Evolutionary conservation across 2,888 invertebrate species (phyloP).

Genomic region (Strigamia crassipes): DNA sequence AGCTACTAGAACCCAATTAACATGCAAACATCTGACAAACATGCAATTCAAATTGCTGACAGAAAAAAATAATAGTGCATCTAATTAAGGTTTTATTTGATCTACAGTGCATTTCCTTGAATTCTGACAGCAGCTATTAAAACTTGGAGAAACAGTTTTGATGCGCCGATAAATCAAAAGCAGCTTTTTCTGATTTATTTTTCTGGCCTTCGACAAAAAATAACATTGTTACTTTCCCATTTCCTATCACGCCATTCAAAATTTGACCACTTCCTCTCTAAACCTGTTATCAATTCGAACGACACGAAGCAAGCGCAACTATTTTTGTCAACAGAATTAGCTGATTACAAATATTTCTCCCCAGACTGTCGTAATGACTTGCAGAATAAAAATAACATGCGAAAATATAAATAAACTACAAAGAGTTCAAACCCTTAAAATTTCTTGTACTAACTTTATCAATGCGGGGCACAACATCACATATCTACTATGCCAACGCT

Average conservation of each 20-base stretch:
- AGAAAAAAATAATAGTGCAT: not conserved
- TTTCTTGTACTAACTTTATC: too few species aligned
- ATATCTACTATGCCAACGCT: too few species aligned
- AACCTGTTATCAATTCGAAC: too few species aligned
- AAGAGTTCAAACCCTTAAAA: too few species aligned
- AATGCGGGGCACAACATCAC: too few species aligned
- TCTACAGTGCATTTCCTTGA: not conserved
- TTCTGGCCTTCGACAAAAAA: not conserved
- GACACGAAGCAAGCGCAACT: not conserved
- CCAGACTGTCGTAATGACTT: too few species aligned
- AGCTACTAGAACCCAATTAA: not conserved
- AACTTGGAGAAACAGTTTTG: not conserved
- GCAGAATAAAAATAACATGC: too few species aligned
- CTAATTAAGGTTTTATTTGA: not conserved
- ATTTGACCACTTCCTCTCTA: too few species aligned
- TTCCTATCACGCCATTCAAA: not conserved
- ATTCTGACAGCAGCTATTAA: not conserved
- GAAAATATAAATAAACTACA: too few species aligned
- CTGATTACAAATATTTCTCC: not conserved
- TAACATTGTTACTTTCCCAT: not conserved
- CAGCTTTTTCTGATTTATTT: too few species aligned
- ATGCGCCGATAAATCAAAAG: not conserved
- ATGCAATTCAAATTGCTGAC: not conserved
- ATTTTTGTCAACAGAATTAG: not conserved
- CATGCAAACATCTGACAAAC: constrained; percentile 15